phyloP scores from a whole-genome alignment of 2,113 vertebrate genomes.

The Merops nubicus region DNA sequence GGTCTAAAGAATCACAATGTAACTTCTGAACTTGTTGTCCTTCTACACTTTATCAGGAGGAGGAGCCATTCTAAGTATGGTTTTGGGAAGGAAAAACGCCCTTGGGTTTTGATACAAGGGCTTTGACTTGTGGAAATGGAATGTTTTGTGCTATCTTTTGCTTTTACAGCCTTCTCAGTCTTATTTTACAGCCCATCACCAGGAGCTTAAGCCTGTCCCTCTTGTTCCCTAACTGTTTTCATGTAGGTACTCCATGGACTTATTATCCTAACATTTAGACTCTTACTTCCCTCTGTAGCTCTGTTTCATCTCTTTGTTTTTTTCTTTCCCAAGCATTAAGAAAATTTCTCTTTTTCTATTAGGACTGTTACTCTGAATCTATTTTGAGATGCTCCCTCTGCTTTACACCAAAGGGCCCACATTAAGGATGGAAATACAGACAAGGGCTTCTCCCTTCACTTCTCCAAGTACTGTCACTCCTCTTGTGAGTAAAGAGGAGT shows the following conservation, averaged over 20 bases:
- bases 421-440: background rate
- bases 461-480: background rate
- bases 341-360: background rate
- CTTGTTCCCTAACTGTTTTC: background rate
- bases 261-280: background rate
- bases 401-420: background rate
- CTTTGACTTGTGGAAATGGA: background rate
- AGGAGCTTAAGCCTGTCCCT: background rate
- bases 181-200: background rate
- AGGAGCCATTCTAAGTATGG: background rate
- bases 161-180: background rate
- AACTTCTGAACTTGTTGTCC: background rate
- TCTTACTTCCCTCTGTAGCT: background rate
- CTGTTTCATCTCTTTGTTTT: background rate
- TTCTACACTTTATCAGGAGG: background rate
- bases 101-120: background rate
- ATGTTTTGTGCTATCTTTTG: background rate
- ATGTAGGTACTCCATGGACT: background rate
- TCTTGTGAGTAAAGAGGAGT: background rate
- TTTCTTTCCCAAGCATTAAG: background rate
- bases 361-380: too few species aligned
- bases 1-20: accelerated
- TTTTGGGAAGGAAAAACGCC: background rate
- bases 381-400: background rate
- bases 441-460: background rate